A percentile compares a stretch with the other conserved stretches of the same genome.
Evolutionary conservation across 2,113 vertebrate species (phyloP).

Genomic region (Pedetes capensis): DNA sequence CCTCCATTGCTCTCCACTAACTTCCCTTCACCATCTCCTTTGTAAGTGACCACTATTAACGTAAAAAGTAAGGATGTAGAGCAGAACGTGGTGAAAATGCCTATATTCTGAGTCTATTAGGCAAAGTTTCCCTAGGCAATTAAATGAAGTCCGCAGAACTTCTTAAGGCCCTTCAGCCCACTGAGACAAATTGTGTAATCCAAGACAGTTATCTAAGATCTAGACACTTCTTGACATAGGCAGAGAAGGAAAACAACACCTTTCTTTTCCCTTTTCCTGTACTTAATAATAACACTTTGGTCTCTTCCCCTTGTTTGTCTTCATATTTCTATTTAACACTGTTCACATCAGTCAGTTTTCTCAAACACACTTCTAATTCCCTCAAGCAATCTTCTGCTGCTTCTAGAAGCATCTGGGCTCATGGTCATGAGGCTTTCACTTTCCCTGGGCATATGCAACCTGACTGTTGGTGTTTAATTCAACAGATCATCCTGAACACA

Average conservation of each 20-base stretch:
- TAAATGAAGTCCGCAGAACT: neutral
- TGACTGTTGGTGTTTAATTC: neutral
- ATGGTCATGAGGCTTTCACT: neutral
- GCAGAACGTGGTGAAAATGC: neutral
- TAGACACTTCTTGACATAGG: neutral
- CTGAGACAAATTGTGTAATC: neutral
- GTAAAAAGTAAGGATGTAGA: neutral
- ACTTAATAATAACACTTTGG: neutral
- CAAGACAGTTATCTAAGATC: neutral
- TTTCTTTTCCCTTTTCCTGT: neutral
- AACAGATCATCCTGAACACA: neutral
- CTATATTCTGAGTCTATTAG: neutral
- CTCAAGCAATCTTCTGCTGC: neutral
- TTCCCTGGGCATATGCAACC: neutral
- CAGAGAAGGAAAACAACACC: neutral
- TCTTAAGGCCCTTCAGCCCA: neutral
- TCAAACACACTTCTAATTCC: neutral
- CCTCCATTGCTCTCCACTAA: neutral
- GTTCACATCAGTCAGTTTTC: neutral
- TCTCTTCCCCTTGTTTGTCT: neutral
- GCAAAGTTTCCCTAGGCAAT: neutral
- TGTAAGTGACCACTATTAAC: neutral
- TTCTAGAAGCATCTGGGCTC: neutral
- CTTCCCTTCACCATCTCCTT: neutral
- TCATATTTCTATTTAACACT: neutral